Evolutionary conservation across 2,797 vertebrate genomes (phyloP).

Genomic region (Delichon dasypus): DNA sequence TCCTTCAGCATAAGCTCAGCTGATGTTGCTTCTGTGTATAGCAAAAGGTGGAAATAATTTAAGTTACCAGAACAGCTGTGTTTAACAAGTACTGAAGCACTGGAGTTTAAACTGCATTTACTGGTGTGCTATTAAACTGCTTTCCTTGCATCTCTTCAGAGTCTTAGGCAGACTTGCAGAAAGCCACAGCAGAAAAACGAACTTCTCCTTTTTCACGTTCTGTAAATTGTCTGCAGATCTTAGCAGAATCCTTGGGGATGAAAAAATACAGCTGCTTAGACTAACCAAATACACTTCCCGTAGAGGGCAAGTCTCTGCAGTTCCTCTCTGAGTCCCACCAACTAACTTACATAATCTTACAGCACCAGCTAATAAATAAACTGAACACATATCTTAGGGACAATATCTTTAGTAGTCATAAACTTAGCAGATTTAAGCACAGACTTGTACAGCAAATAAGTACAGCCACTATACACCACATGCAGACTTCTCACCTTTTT

Average conservation of each 20-base stretch:
- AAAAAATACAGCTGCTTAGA: not conserved
- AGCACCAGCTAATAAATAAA: not conserved
- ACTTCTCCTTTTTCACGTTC: constrained; percentile 91
- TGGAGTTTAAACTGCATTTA: constrained; percentile 56
- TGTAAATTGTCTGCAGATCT: constrained; percentile 89
- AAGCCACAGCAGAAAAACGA: constrained; percentile 93
- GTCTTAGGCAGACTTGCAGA: constrained; percentile 81
- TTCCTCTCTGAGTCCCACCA: not conserved
- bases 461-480: not conserved
- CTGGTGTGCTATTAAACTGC: constrained; percentile 16
- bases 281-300: not conserved
- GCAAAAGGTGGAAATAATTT: constrained; percentile 33
- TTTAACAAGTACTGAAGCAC: constrained; percentile 67
- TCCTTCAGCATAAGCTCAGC: constrained; percentile 43
- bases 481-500: not conserved
- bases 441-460: not conserved
- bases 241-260: constrained; percentile 85
- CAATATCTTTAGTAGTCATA: not conserved
- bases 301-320: not conserved
- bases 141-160: not conserved
- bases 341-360: not conserved
- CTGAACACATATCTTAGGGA: not conserved
- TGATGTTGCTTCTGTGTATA: constrained; percentile 53
- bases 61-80: constrained; percentile 59
- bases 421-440: not conserved